Evolutionary conservation across 1,140 invertebrate species (phyloP), one percentile per base, ranked within the genome.

Genomic region (Bombus superbus): DNA sequence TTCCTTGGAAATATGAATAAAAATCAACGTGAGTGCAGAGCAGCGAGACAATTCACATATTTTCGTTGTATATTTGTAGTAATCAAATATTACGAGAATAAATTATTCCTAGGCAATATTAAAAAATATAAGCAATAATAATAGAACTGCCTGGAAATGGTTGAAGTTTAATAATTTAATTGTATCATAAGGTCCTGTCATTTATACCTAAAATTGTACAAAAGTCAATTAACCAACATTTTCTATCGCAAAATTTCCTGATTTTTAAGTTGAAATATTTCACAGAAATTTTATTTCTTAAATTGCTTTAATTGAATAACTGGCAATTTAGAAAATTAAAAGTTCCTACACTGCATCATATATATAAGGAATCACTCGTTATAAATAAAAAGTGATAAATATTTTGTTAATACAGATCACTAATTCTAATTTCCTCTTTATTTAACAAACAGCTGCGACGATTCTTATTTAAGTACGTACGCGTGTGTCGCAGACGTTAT

Each of bases 1-100:
- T 42, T 77, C 13, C 57, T 62, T 77, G 57, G 59, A 62, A 77
- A 62, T n/a, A 22, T 22, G 18, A 22, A 77, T 40, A 77, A 57
- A 62, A 59, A 53, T 38, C 25, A 40, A 40, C 25, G 25, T 9
- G 15, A 62, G 40, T 62, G 28, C 8, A 38, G 10, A 40, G 8
- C 22, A 38, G 3, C 75, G 18, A 59, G 13, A 42, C n/a, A 62
- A 22, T 10, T 42, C 8, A 35, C 18, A 59, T 15, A 8, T 6
- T 59, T 1, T 18, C 35, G 8, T n/a, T 62, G 3, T n/a, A 40
- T 32, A 28, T 77, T 22, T 18, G 38, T 42, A 38, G 25, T 57
- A 57, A 13, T 40, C 32, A 40, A 57, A 57, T 76, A 76, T 57
- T 25, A 25, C 25, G 15, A 42, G 28, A 71, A 32, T 25, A 74